Conservation (phyloP, 1,140 invertebrate genomes). For the Drosophila auraria region DNA sequence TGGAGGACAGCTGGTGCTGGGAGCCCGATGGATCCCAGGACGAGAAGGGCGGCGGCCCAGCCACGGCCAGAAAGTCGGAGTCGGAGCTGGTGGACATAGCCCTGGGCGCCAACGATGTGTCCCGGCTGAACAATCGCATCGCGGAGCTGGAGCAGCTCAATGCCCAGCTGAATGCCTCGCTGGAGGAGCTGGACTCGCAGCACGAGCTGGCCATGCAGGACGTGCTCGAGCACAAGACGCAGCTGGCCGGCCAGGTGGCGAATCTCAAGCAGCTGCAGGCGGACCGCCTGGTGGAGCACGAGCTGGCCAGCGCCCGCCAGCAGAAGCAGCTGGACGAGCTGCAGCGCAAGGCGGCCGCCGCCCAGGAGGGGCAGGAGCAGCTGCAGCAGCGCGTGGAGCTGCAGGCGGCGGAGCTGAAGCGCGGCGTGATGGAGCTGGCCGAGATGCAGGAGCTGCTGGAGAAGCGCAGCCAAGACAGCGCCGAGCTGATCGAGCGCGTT, state of each 20-base stretch:
- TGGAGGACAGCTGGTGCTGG: constrained; percentile 87
- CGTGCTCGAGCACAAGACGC: constrained; percentile 87
- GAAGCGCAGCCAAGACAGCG: constrained; percentile 64
- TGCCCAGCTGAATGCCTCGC: constrained; percentile 86
- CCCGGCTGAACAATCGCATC: constrained; percentile 80
- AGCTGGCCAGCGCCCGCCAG: constrained; percentile 59
- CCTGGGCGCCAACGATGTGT: constrained; percentile 75
- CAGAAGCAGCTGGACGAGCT: constrained; percentile 49
- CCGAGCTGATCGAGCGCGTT: constrained; percentile 70
- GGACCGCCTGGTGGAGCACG: constrained; percentile 68
- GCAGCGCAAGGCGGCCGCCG: neutral
- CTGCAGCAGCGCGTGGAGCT: constrained; percentile 51
- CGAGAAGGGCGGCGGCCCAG: constrained; percentile 11
- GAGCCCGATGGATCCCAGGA: constrained; percentile 82
- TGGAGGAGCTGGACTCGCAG: constrained; percentile 91
- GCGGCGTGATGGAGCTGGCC: constrained; percentile 54
- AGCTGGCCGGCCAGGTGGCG: constrained; percentile 87
- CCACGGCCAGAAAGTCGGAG: constrained; percentile 7
- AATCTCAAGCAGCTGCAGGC: constrained; percentile 59
- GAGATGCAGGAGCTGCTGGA: constrained; percentile 74
- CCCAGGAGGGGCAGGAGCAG: constrained; percentile 6
- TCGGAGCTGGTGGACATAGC: constrained; percentile 57
- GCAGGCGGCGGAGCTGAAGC: constrained; percentile 57
- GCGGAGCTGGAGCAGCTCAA: constrained; percentile 81
- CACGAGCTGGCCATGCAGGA: constrained; percentile 89